Base-by-base conservation (phyloP, 2,797 vertebrate genomes). In the Tragelaphus oryx region DNA sequence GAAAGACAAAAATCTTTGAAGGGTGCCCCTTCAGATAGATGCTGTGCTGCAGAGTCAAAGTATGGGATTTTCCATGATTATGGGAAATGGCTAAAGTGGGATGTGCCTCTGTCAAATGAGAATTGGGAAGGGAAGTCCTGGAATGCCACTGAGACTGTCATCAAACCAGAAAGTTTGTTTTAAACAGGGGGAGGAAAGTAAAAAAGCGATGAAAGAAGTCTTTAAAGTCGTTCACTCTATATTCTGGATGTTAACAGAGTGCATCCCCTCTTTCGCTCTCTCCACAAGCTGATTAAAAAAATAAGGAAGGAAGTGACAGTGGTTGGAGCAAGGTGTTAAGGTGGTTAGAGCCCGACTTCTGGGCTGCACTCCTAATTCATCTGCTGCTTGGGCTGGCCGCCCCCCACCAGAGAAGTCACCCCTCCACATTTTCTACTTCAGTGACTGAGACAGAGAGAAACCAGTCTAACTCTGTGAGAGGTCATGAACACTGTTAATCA, bases 261-360 rank as follows among this genome's bases (percentile, higher is more conserved):
- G 76, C 30, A 79, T 74, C 82, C 30, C 52, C 95, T 65, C 54
- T 90, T 87, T 93, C 0, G 2, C 8, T 84, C 37, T 62, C 75
- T 79, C 80, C 20, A 85, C 10, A 91, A 78, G 46, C 26, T 86
- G 80, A 95, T 90, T 93, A 46, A 97, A 82, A 76, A 88, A 90
- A 95, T n/a, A 92, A 90, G 85, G 88, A 96, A 97, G 95, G 71
- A 96, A 94, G 59, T 68, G 71, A 26, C 0, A 37, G 68, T 68
- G 94, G 89, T 62, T 20, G 86, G 83, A 60, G 87, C 37, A 44
- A 88, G 52, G 59, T 1, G 0, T 18, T 80, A 85, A 57, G 78
- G 87, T 20, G 54, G 26, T 62, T n/a, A n/a, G 30, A 62, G 60
- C 30, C 65, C 3, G 8, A 76, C 41, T 89, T 82, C 81, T 80